Percentiles rank a stretch among this genome's conserved stretches.
phyloP scores from a whole-genome alignment of 2,888 invertebrate species.

The Ganaspis brasiliensis region DNA sequence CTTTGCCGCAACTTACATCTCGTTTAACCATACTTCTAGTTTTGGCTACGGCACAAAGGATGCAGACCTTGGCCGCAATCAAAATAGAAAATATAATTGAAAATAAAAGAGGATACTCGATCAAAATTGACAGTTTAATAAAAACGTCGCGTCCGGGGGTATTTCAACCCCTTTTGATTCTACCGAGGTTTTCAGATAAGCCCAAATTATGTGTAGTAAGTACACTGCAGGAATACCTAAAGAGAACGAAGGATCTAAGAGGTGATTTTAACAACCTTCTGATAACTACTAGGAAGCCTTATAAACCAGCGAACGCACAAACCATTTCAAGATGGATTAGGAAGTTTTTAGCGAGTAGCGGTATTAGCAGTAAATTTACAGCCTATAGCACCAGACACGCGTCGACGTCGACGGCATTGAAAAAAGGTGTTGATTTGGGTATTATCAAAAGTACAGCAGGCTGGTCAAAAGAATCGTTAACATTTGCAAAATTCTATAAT shows the following conservation, averaged over 20 bases:
- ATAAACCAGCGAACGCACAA: conserved; percentile 44
- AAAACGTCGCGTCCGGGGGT: conserved; percentile 45
- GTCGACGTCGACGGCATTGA: too few species aligned
- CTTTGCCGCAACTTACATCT: not conserved
- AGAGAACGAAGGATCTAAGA: conserved; percentile 41
- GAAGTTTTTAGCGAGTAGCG: conserved; percentile 41
- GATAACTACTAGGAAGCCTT: conserved; percentile 52
- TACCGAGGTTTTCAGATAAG: conserved; percentile 49
- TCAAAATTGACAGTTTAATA: conserved; percentile 43
- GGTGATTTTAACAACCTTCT: conserved; percentile 43
- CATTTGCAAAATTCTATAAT: too few species aligned
- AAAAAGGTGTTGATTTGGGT: too few species aligned
- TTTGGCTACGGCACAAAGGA: conserved; percentile 37
- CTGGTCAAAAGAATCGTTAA: too few species aligned
- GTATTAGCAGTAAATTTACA: conserved; percentile 47
- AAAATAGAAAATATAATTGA: conserved; percentile 38
- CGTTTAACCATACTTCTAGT: conserved; percentile 2
- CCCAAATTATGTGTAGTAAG: conserved; percentile 54
- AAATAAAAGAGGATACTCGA: conserved; percentile 12
- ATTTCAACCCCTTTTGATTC: conserved; percentile 9
- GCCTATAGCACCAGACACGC: too few species aligned
- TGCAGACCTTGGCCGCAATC: conserved; percentile 44
- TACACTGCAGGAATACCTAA: conserved; percentile 41
- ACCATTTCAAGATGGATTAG: conserved; percentile 57
- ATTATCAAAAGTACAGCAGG: conserved; percentile 49